Percentiles rank a stretch among this genome's conserved stretches.
Evolutionary conservation across 2,888 invertebrate species (phyloP).

Genomic region (Pelosia muscerda): DNA sequence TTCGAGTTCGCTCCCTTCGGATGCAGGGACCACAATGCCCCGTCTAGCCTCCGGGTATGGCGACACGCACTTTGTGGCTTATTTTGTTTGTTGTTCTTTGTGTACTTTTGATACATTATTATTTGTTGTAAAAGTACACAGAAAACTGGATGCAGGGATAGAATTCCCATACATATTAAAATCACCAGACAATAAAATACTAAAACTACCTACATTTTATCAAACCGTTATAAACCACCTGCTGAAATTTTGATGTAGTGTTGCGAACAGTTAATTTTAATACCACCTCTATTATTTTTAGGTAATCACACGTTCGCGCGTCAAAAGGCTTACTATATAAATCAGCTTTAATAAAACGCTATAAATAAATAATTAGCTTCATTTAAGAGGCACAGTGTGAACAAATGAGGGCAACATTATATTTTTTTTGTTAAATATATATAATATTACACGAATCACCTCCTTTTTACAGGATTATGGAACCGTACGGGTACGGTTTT

Average conservation of each 20-base stretch:
- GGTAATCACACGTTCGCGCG: background rate
- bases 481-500: no score
- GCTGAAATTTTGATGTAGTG: background rate
- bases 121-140: no score
- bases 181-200: no score
- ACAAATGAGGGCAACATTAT: background rate
- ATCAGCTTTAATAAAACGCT: background rate
- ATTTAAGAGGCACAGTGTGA: background rate
- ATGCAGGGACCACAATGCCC: no score
- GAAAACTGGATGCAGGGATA: background rate
- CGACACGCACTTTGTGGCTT: no score
- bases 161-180: no score
- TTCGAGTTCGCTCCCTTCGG: no score
- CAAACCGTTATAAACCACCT: background rate
- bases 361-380: background rate
- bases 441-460: background rate
- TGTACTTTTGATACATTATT: no score
- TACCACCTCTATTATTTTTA: constrained; percentile 1
- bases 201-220: no score
- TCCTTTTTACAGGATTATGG: background rate
- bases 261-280: background rate
- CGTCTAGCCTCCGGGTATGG: no score
- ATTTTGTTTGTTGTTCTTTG: no score
- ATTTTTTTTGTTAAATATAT: background rate
- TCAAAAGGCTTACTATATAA: background rate